Percentiles rank a stretch among this genome's conserved stretches.
Conservation (phyloP, 2,888 invertebrate species). For the Imbricaverruca yamaguchii region DNA sequence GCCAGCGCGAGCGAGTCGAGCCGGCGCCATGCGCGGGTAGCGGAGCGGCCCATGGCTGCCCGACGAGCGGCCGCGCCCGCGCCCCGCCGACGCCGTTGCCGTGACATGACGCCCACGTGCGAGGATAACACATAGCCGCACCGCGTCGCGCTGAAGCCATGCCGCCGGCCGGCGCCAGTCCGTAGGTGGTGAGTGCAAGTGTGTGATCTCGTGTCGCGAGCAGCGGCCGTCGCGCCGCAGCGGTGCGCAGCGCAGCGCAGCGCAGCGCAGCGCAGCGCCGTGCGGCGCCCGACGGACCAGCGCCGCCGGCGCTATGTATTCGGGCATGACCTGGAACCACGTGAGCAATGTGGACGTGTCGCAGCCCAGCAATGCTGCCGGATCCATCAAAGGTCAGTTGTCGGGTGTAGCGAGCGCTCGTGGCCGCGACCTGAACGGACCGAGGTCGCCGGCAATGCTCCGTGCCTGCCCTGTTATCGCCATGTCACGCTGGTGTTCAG, state of each 20-base stretch:
- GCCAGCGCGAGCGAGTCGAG: background rate
- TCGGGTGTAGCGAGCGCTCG: too few species aligned
- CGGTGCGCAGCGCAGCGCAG: background rate
- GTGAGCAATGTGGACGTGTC: background rate
- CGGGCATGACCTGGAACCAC: constrained; percentile 10
- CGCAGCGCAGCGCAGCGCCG: background rate
- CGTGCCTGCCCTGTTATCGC: too few species aligned
- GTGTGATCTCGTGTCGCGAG: background rate
- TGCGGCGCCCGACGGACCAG: too few species aligned
- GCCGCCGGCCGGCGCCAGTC: background rate
- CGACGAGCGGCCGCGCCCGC: background rate
- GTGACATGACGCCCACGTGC: constrained; percentile 6
- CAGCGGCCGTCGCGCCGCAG: background rate
- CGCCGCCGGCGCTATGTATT: background rate
- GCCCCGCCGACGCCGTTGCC: background rate
- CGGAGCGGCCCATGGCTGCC: background rate
- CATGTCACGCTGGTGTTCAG: too few species aligned
- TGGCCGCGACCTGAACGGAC: too few species aligned
- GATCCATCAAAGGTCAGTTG: constrained; percentile 13
- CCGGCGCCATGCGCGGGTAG: background rate
- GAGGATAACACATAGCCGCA: background rate
- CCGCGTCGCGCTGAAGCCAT: background rate
- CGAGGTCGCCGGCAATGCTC: too few species aligned
- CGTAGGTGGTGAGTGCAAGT: background rate
- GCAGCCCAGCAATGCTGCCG: background rate